Evolutionary conservation across 2,113 vertebrate genomes (phyloP).

Genomic region (Psilopogon haemacephalus): DNA sequence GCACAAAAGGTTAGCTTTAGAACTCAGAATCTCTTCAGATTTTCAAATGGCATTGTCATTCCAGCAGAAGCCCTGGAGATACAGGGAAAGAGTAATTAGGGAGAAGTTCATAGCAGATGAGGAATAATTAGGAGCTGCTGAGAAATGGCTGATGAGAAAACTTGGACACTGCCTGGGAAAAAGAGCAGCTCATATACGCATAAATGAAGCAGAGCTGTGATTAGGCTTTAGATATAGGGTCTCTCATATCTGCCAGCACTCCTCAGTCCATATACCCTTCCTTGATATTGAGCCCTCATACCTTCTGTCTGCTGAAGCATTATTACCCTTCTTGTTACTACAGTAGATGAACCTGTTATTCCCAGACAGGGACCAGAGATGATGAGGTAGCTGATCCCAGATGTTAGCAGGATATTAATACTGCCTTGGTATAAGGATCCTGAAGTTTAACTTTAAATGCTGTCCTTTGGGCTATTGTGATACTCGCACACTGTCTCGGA

Average conservation of each 20-base stretch:
- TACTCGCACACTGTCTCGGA: neutral
- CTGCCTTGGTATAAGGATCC: neutral
- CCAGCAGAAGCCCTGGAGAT: constrained; percentile 24
- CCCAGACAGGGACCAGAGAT: neutral
- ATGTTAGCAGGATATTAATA: neutral
- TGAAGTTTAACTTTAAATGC: neutral
- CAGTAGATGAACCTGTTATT: neutral
- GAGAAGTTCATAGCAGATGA: constrained; percentile 47
- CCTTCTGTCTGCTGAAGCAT: neutral
- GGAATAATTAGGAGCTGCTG: constrained; percentile 44
- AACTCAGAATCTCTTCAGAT: neutral
- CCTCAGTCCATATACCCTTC: neutral
- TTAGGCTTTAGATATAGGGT: neutral
- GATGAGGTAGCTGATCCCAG: neutral
- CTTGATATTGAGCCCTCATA: neutral
- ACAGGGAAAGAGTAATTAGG: constrained; percentile 43
- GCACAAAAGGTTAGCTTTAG: constrained; percentile 6
- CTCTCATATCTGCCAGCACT: neutral
- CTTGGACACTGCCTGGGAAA: neutral
- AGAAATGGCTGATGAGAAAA: constrained; percentile 27
- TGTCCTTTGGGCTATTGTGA: neutral
- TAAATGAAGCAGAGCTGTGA: neutral
- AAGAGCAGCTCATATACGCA: neutral
- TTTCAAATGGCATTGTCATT: constrained; percentile 47
- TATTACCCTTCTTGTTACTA: neutral